Base-by-base conservation (phyloP, 2,797 vertebrate species). In the Sebastes umbrosus region DNA sequence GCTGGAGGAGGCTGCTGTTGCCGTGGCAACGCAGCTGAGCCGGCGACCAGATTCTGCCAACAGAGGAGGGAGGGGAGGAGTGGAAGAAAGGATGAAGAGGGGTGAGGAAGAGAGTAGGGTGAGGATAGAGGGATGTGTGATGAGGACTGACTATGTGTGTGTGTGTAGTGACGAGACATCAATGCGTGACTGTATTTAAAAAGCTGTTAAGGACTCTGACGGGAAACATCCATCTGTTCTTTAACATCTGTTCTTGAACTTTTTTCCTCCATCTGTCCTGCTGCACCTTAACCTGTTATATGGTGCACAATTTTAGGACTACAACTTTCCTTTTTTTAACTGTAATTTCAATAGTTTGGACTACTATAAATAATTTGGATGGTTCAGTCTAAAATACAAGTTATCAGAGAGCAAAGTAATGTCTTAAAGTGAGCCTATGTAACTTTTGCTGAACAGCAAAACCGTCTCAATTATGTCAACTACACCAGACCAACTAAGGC, bases 21-120 rank as follows among this genome's bases (percentile, higher is more conserved):
- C 97, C 96, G 94, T 98, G 97, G 95, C 96, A 97, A 95, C 96
- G 96, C 92, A 95, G 94, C 94, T 95, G 96, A 92, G 97, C 95
- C 84, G 97, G 90, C 86, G 96, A 96, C 95, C 97, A 98, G 95
- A 99, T 97, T 98, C 98, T 99, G 96, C 95, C 89, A 94, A 87
- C 92, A 94, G 88, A 91, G 78, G 84, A 80, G 71, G 81, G 74
- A 46, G 57, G 60, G 59, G 66, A 73, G 76, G 66, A 25, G 77
- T 4, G 67, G 69, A 69, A 55, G 78, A 62, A 5, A 52, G 63
- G 76, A 79, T 34, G 84, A 75, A 67, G 80, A 84, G 31, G 57
- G 62, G 83, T 39, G 36, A 84, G 73, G 73, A 71, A 39, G 84
- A 94, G 76, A 55, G 34, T 16, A 43, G 60, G 94, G 90, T 59